phyloP scores from a whole-genome alignment of 2,113 vertebrate genomes.

The Onychostoma macrolepis region DNA sequence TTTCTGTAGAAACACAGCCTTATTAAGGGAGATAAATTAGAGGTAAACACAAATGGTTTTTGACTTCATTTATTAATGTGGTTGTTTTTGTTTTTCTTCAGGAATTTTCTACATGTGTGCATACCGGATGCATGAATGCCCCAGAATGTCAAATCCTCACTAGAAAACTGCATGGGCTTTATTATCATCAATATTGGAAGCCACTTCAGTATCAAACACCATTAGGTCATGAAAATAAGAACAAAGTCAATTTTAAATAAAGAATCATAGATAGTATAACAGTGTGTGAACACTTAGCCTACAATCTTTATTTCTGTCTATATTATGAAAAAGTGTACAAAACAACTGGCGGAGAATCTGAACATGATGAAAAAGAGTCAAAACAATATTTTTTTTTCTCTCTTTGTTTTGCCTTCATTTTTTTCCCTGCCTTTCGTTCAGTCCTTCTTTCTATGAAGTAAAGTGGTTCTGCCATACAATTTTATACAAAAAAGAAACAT shows the following conservation, averaged over 20 bases:
- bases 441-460: background rate
- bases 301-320: background rate
- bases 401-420: background rate
- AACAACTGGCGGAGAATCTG: background rate
- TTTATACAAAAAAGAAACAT: background rate
- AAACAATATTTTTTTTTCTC: background rate
- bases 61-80: background rate
- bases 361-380: background rate
- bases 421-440: background rate
- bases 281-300: background rate
- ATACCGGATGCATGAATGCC: constrained; percentile 76
- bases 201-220: background rate
- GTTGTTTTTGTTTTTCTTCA: constrained; percentile 42
- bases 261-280: background rate
- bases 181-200: background rate
- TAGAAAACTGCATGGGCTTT: constrained; percentile 58
- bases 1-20: background rate
- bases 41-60: background rate
- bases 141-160: constrained; percentile 65
- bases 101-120: constrained; percentile 78
- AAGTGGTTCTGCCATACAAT: background rate
- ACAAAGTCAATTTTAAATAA: constrained; percentile 27
- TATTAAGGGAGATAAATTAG: background rate
- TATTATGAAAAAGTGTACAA: background rate
- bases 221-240: background rate